Evolutionary conservation across 1,140 invertebrate genomes (phyloP).

Genomic region (Pachypeltis micranthus): DNA sequence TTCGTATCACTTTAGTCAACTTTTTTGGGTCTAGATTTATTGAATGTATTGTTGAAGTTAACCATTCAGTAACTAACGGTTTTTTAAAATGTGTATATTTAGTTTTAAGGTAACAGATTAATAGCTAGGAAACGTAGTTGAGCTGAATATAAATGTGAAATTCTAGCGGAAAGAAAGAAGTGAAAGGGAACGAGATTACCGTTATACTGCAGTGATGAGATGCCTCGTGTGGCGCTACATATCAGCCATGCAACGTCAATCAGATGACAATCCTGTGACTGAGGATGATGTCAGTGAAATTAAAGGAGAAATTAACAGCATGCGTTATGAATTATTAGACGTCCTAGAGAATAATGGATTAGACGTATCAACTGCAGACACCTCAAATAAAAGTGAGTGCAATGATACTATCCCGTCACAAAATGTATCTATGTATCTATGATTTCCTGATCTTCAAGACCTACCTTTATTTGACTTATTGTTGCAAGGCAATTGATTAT

Average conservation of each 20-base stretch:
- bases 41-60: no score
- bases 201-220: slow-evolving; percentile 66
- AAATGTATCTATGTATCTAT: not conserved
- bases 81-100: no score
- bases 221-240: slow-evolving; percentile 76
- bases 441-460: not conserved
- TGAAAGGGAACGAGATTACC: slow-evolving; percentile 44
- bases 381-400: slow-evolving; percentile 51
- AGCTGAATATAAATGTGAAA: no score
- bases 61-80: no score
- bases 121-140: no score
- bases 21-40: no score
- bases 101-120: no score
- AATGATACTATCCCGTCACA: not conserved
- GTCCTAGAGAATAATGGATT: slow-evolving; percentile 67
- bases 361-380: slow-evolving; percentile 53
- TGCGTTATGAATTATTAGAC: slow-evolving; percentile 73
- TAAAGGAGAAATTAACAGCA: slow-evolving; percentile 72
- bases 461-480: not conserved
- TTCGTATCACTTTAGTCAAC: no score
- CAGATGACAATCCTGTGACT: slow-evolving; percentile 64
- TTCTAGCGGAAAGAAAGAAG: slow-evolving; percentile 39
- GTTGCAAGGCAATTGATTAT: no score
- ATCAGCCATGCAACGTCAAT: slow-evolving; percentile 59
- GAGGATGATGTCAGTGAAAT: slow-evolving; percentile 89